Evolutionary conservation across 2,113 vertebrate species (phyloP), one percentile per base, ranked within the genome.

Genomic region (Strigops habroptila): DNA sequence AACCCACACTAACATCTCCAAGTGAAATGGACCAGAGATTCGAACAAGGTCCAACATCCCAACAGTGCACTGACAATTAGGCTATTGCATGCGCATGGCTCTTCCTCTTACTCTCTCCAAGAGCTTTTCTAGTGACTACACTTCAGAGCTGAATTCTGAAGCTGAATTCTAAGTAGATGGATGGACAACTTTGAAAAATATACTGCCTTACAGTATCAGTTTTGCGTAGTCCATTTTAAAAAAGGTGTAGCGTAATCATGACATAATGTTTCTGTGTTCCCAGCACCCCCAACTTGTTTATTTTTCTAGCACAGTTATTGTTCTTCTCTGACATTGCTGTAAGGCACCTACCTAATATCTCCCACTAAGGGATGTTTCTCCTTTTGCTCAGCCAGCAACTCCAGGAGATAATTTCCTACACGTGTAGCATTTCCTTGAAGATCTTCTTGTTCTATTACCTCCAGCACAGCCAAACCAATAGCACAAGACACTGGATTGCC

Each of bases 401-500:
- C 86, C 18, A 63, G 94, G 87, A 99, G 98, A 77, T 99, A 98
- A 59, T 95, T 96, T 43, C 99, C 99, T 64, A 99, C 99, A 30
- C 49, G 96, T 39, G 97, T 91, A 4, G 99, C 99, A 84, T 99
- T 99, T 41, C 97, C 98, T 97, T 98, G 98, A 53, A 99, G 99
- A 96, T 99, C 98, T 97, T 99, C 99, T 85, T 98, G 98, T 96
- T 98, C 98, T 90, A 99, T 99, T 91, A 99, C 86, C 9, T 99
- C 98, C 19, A 99, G 97, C 43, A 99, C 99, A 9, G 99, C 99
- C 96, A 99, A 89, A 8, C 99, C 99, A 91, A 99, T 98, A 88
- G 99, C 99, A 93, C 99, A 99, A 15, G 99, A 99, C 68, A 99
- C 99, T 8, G 99, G 99, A 89, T 99, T 99, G 60, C 99, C 99